A percentile compares a stretch with the other conserved stretches of the same genome.
phyloP scores from a whole-genome alignment of 2,888 invertebrate genomes.

The Leptopilina myrica region DNA sequence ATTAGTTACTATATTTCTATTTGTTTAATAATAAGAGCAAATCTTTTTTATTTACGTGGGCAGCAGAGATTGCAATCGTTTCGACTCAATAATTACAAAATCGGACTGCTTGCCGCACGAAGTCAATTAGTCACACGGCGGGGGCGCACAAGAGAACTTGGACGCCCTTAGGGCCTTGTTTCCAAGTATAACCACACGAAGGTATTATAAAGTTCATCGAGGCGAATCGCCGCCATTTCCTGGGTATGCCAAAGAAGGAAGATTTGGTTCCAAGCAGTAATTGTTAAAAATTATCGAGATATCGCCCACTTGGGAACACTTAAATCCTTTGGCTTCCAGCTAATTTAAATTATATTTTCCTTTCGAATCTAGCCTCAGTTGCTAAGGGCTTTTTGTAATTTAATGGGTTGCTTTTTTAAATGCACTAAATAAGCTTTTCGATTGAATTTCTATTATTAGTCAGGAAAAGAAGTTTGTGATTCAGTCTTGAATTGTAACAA shows the following conservation, averaged over 20 bases:
- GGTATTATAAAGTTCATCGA: conserved; percentile 47
- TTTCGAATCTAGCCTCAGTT: not conserved
- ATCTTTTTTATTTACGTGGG: conserved; percentile 27
- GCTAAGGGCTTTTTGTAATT: not conserved
- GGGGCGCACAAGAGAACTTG: conserved; percentile 53
- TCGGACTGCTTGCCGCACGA: conserved; percentile 59
- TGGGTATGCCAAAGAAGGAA: conserved; percentile 46
- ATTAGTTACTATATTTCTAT: not conserved
- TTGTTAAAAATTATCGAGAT: conserved; percentile 62
- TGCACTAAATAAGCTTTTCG: not conserved
- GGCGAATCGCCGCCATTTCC: conserved; percentile 57
- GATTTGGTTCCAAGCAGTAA: conserved; percentile 45
- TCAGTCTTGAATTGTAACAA: conserved; percentile 10
- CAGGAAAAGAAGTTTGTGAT: conserved; percentile 11
- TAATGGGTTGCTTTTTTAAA: not conserved
- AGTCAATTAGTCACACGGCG: conserved; percentile 69
- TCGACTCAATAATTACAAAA: conserved; percentile 66
- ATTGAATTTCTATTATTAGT: not conserved
- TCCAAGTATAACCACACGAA: conserved; percentile 50
- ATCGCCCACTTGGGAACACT: conserved; percentile 54
- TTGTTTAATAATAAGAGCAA: conserved; percentile 44
- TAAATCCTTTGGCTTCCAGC: conserved; percentile 14
- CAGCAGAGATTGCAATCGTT: conserved; percentile 60
- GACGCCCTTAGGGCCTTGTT: conserved; percentile 54
- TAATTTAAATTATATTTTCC: conserved; percentile 2